Evolutionary conservation across 2,888 invertebrate species (phyloP).

Genomic region (Eristalis pertinax): DNA sequence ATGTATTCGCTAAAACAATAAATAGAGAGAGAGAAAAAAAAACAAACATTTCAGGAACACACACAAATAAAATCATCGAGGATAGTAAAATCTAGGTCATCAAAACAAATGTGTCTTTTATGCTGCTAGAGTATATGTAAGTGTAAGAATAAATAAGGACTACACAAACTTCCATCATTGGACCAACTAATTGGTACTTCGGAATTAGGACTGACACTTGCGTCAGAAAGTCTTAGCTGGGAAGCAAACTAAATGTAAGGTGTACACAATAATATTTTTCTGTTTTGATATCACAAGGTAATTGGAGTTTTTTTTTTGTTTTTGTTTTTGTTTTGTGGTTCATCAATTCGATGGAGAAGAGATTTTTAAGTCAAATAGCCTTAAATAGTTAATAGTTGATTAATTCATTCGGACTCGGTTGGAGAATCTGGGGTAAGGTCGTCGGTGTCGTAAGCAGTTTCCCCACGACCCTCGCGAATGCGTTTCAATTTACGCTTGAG

Average conservation of each 20-base stretch:
- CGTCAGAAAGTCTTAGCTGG: constrained; percentile 25
- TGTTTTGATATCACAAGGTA: constrained; percentile 65
- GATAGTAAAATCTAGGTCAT: constrained; percentile 51
- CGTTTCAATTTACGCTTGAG: constrained; percentile 81
- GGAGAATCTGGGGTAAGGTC: constrained; percentile 73
- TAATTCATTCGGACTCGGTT: constrained; percentile 25
- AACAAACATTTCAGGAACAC: constrained; percentile 43
- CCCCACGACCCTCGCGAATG: constrained; percentile 80
- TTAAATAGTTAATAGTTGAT: not conserved
- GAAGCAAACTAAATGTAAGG: constrained; percentile 15
- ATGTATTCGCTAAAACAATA: constrained; percentile 49
- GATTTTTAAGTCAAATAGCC: constrained; percentile 54
- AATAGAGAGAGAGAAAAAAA: constrained; percentile 40
- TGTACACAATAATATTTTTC: not conserved
- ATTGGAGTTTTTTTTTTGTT: constrained; percentile 9
- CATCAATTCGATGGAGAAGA: constrained; percentile 6
- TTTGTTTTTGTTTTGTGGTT: not conserved
- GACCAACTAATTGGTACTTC: constrained; percentile 41
- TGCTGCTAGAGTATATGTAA: constrained; percentile 43
- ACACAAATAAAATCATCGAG: constrained; percentile 53
- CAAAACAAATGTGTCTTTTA: constrained; percentile 63
- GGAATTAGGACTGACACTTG: constrained; percentile 23
- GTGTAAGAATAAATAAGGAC: constrained; percentile 38
- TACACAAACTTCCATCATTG: not conserved
- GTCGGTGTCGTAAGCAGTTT: constrained; percentile 77